These are phyloP conservation scores for Myxocyprinus asiaticus DNA, from an alignment of 2,113 vertebrate species.

Conservation along the genomic window DNA sequence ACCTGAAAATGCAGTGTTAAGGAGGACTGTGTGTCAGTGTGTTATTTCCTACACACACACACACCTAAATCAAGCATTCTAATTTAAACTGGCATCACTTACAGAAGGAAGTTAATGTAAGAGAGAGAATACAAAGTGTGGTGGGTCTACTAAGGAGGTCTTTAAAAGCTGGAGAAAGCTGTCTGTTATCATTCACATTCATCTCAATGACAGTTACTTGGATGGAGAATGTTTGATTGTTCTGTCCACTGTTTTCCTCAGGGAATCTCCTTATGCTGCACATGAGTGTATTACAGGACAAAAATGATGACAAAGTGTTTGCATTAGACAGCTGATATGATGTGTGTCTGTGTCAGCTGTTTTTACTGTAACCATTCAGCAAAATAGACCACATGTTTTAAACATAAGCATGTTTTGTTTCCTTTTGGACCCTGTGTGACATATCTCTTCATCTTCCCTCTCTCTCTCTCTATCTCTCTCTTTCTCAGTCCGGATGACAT, in stretches of 20 bases:
- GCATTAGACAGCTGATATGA: not conserved
- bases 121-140: not conserved
- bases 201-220: no score
- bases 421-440: not conserved
- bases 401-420: conserved; percentile 4
- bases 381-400: not conserved
- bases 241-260: not conserved
- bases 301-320: conserved; percentile 21
- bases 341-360: conserved; percentile 8
- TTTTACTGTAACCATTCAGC: not conserved
- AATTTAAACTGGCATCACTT: not conserved
- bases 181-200: no score
- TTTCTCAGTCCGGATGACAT: conserved; percentile 86
- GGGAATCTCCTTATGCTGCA: conserved; percentile 1
- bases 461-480: conserved; percentile 6
- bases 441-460: conserved; percentile 25
- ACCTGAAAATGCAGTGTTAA: conserved; percentile 17
- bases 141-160: no score
- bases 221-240: not conserved
- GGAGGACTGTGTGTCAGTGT: conserved; percentile 24
- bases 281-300: not conserved
- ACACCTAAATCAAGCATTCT: conserved; percentile 6
- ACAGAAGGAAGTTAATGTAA: not conserved
- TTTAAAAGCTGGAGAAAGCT: no score
- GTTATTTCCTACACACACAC: conserved; percentile 36